phyloP scores from a whole-genome alignment of 2,888 invertebrate genomes.

The Hemaris fuciformis region DNA sequence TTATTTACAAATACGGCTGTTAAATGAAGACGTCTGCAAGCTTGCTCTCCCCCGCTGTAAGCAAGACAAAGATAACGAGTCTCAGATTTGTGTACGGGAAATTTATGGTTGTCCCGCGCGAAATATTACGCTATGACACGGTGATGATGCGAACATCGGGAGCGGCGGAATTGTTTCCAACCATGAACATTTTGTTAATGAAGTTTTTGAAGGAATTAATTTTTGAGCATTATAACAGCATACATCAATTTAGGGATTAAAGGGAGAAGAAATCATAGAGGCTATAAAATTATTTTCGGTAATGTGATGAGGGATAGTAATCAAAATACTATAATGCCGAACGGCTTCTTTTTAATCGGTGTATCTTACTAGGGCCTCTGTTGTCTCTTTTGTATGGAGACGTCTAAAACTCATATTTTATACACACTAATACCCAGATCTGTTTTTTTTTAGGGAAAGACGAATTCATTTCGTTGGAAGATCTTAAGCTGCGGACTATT shows the following conservation, averaged over 20 bases:
- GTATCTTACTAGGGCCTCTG: too few species aligned
- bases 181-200: background rate
- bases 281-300: too few species aligned
- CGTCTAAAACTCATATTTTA: too few species aligned
- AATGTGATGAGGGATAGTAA: too few species aligned
- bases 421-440: too few species aligned
- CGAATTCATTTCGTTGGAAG: too few species aligned
- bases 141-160: conserved; percentile 26
- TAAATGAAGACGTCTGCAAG: conserved; percentile 61
- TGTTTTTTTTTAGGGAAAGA: too few species aligned
- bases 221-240: background rate
- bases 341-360: too few species aligned
- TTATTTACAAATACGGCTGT: conserved; percentile 34
- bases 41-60: conserved; percentile 23
- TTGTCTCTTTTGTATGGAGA: too few species aligned
- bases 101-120: conserved; percentile 43
- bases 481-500: too few species aligned
- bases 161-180: conserved; percentile 2
- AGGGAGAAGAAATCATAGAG: too few species aligned
- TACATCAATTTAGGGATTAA: background rate
- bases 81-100: conserved; percentile 56
- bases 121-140: conserved; percentile 36
- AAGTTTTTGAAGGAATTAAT: background rate
- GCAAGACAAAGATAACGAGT: conserved; percentile 58
- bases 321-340: too few species aligned